Base-by-base conservation (phyloP, 2,113 vertebrate species). In the Forbesichthys agassizii region DNA sequence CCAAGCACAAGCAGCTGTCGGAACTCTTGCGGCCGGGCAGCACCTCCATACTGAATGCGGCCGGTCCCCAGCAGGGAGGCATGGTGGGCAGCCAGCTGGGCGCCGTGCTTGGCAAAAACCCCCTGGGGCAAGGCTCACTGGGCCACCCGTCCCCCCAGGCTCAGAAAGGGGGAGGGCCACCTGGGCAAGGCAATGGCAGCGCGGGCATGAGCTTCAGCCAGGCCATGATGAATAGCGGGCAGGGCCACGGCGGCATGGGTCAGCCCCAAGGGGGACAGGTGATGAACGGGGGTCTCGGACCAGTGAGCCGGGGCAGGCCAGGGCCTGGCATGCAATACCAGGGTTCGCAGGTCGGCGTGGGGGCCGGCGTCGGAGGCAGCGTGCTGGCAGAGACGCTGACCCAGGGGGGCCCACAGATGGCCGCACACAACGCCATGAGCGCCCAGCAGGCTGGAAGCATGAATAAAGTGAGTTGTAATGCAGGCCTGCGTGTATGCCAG, bases 1-100 rank as follows among this genome's bases (percentile, higher is more conserved):
- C 96, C 82, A 98, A 98, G 92, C 97, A 98, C 90, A 98, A 97
- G 87, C 96, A 98, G 73, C 93, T 99, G 69, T 98, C 97, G 0
- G 96, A 99, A 82, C 96, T 99, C 68, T 92, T 99, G n/a, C 92
- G 96, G 64, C 94, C 96, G 47, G 93, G 95, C 86, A 94, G 93
- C 5, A 82, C 94, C 79, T 90, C 96, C 68, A 93, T 91, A 80
- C 89, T 95, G 83, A 95, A 93, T 79, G 93, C 95, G 0, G 89
- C 74, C 65, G 93, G 93, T 83, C 93, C 94, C 70, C 95, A 94
- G 73, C 94, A 94, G 66, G 93, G 86, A 51, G 79, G 93, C 65
- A 94, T 97, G 10, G 90, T 96, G 0, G 92, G 92, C 4, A 83
- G 72, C 62, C 95, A 96, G 84, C 91, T 96, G 0, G 94, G 94